Percentiles rank a stretch among this genome's conserved stretches.
phyloP scores from a whole-genome alignment of 1,140 invertebrate genomes.

The Aradophagus sp. region DNA sequence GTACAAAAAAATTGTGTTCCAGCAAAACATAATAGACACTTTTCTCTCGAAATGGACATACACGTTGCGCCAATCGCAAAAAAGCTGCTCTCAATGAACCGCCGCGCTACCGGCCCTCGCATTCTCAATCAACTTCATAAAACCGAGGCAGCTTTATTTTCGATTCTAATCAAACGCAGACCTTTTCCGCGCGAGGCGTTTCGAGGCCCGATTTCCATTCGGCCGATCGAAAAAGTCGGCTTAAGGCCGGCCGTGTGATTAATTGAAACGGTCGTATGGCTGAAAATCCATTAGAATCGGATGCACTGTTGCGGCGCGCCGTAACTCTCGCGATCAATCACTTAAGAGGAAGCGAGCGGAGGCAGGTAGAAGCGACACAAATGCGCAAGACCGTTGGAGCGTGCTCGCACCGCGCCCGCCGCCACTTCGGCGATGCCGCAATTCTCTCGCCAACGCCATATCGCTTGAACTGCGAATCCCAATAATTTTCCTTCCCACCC shows the following conservation, averaged over 20 bases:
- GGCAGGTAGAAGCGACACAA: slow-evolving; percentile 56
- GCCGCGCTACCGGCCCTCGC: no score
- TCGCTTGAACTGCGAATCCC: slow-evolving; percentile 60
- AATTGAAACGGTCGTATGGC: slow-evolving; percentile 47
- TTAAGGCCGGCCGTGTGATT: slow-evolving; percentile 19
- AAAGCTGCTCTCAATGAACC: no score
- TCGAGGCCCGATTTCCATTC: no score
- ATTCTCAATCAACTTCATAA: no score
- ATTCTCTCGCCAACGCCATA: slow-evolving; percentile 59
- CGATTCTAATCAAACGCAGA: no score
- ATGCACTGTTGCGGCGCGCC: slow-evolving; percentile 59
- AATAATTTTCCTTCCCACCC: slow-evolving; percentile 51
- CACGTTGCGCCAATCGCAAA: no score
- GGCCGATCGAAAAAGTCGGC: background rate
- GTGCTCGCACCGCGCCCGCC: slow-evolving; percentile 31
- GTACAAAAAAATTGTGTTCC: no score
- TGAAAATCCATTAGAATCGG: slow-evolving; percentile 57
- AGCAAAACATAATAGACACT: no score
- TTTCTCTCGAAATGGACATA: no score
- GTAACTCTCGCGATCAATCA: slow-evolving; percentile 64
- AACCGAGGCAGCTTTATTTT: no score
- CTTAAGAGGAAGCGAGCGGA: slow-evolving; percentile 58
- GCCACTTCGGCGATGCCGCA: slow-evolving; percentile 61
- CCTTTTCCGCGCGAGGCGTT: no score
- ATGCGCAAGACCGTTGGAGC: slow-evolving; percentile 65